Percentiles rank a stretch among this genome's conserved stretches.
phyloP scores from a whole-genome alignment of 2,888 invertebrate species.

The Ptychoptera albimana region DNA sequence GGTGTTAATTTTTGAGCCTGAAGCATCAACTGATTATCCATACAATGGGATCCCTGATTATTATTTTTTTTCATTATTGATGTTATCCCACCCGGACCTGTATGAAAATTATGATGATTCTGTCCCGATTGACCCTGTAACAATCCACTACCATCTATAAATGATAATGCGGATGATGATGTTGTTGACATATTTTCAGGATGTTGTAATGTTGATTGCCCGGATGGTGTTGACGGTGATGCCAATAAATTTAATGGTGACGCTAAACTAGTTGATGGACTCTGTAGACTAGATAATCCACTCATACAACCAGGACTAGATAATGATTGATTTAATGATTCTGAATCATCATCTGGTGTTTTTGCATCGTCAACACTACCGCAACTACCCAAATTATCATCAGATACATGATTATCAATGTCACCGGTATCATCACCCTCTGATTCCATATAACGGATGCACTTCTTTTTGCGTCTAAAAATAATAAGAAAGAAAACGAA shows the following conservation, averaged over 20 bases:
- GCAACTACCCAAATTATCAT: slow-evolving; percentile 63
- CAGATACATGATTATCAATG: slow-evolving; percentile 26
- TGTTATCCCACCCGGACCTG: no score
- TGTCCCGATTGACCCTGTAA: not conserved
- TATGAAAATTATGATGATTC: slow-evolving; percentile 7
- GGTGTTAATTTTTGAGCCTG: not conserved
- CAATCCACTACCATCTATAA: not conserved
- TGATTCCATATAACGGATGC: slow-evolving; percentile 88
- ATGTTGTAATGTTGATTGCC: slow-evolving; percentile 4
- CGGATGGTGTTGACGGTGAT: slow-evolving; percentile 34
- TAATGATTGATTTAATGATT: slow-evolving; percentile 42
- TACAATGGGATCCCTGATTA: slow-evolving; percentile 16
- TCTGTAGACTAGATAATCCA: slow-evolving; percentile 50
- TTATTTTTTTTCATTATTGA: slow-evolving; percentile 9
- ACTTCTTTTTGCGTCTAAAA: slow-evolving; percentile 89
- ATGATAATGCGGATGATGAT: slow-evolving; percentile 3
- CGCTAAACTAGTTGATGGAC: slow-evolving; percentile 56
- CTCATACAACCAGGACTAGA: slow-evolving; percentile 46
- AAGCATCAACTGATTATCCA: not conserved
- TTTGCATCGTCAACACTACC: slow-evolving; percentile 60
- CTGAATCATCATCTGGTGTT: slow-evolving; percentile 49
- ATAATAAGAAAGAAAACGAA: slow-evolving; percentile 12
- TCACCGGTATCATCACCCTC: slow-evolving; percentile 47
- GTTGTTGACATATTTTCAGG: slow-evolving; percentile 6
- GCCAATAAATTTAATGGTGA: slow-evolving; percentile 62